Base-by-base conservation (phyloP, 2,888 invertebrate species). In the Dascillus cervinus region DNA sequence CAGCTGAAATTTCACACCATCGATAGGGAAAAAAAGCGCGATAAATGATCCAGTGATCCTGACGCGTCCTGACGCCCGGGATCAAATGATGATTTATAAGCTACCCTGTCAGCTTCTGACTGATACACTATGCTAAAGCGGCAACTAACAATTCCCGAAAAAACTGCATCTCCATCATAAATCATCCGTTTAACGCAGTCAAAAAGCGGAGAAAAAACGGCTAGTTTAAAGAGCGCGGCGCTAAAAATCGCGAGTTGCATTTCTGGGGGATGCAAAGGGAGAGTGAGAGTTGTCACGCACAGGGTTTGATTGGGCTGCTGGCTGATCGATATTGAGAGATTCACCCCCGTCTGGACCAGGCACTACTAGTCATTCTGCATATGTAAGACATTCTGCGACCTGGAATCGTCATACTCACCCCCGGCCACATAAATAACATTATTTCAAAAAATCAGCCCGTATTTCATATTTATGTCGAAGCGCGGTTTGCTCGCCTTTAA, bases 271-370 rank as follows among this genome's bases (percentile, higher is more conserved):
- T 17, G 17, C 8, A 17, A 17, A 17, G 8, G 17, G 17, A 17
- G 29, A 39, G 39, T 39, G 35, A 39, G 29, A 39, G 39, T 39
- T 64, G 63, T 64, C 64, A 64, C 64, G 64, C 64, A 64, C 64
- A 62, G 53, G 56, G 60, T 61, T 64, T 64, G 63, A 64, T 64
- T 64, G 64, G 64, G 56, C 63, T 60, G 55, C 60, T 56, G 52
- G 42, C 60, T 60, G 60, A 62, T 62, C 62, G 61, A 62, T 62
- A 63, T 62, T 59, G 58, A 58, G 56, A 62, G 60, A 62, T 60
- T 60, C 60, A 58, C 61, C 59, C 53, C 51, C 55, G 58, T 58
- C 56, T 54, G 55, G 56, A 57, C 58, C 53, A 58, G 50, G 48
- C 47, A 53, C 55, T 56, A 57, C 56, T 57, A 56, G 43, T 55